phyloP scores from a whole-genome alignment of 2,888 invertebrate genomes.

The Tipula helvola region DNA sequence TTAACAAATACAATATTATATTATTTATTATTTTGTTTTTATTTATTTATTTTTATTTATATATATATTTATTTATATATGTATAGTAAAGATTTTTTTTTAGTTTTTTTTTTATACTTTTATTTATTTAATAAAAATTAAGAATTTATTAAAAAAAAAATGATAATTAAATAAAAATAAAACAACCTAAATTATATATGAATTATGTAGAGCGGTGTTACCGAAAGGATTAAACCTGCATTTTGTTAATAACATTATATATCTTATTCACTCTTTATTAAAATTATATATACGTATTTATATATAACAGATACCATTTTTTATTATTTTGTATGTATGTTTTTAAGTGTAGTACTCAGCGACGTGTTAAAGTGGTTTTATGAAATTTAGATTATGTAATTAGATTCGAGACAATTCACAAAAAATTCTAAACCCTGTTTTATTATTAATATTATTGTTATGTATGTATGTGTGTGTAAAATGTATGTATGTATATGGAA shows the following conservation, averaged over 20 bases:
- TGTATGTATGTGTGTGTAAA: background rate
- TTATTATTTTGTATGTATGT: background rate
- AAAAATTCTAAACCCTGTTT: background rate
- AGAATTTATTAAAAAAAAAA: background rate
- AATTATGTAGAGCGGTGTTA: background rate
- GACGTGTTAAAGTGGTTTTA: background rate
- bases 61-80: background rate
- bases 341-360: background rate
- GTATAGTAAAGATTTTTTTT: constrained; percentile 8
- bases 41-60: background rate
- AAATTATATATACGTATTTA: background rate
- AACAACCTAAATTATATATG: constrained; percentile 7
- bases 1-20: constrained; percentile 10
- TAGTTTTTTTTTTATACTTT: background rate
- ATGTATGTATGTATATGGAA: background rate
- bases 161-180: constrained; percentile 4
- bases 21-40: background rate
- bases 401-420: background rate
- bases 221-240: background rate
- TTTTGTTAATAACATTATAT: background rate
- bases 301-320: background rate
- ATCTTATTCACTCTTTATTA: background rate
- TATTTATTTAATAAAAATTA: background rate
- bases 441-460: background rate
- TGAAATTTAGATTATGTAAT: background rate